phyloP scores from a whole-genome alignment of 2,797 vertebrate species.

The Chaetophractus vellerosus region DNA sequence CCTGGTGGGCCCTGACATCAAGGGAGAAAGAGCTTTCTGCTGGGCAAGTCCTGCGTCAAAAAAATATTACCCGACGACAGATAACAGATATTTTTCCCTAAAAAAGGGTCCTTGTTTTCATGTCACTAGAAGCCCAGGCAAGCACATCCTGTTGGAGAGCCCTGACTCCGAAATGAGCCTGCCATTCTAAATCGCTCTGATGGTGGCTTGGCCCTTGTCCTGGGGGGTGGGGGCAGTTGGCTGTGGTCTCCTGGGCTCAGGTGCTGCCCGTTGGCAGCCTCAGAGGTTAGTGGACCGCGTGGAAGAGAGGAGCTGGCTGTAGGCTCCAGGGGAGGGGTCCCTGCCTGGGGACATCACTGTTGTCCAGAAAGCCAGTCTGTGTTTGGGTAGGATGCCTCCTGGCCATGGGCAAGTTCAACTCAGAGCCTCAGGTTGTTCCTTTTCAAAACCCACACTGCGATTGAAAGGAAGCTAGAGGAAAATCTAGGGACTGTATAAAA shows the following conservation, averaged over 20 bases:
- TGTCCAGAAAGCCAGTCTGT: rapidly evolving
- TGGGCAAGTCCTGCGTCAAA: not conserved
- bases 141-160: not conserved
- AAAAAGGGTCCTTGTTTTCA: not conserved
- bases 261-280: not conserved
- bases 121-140: rapidly evolving
- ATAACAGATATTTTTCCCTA: not conserved
- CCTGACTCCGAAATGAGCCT: not conserved
- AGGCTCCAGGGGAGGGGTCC: not conserved
- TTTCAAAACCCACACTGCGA: not conserved
- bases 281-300: not conserved
- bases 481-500: too few species aligned
- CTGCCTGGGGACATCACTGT: not conserved
- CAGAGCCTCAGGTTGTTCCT: not conserved
- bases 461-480: not conserved
- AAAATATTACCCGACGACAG: not conserved
- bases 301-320: not conserved
- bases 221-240: not conserved
- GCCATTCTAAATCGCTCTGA: not conserved
- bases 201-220: not conserved
- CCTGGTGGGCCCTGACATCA: not conserved
- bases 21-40: not conserved
- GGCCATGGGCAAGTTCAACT: not conserved
- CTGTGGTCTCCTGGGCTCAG: not conserved
- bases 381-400: not conserved